Evolutionary conservation across 2,888 invertebrate genomes (phyloP).

Genomic region (Phengaris arion): DNA sequence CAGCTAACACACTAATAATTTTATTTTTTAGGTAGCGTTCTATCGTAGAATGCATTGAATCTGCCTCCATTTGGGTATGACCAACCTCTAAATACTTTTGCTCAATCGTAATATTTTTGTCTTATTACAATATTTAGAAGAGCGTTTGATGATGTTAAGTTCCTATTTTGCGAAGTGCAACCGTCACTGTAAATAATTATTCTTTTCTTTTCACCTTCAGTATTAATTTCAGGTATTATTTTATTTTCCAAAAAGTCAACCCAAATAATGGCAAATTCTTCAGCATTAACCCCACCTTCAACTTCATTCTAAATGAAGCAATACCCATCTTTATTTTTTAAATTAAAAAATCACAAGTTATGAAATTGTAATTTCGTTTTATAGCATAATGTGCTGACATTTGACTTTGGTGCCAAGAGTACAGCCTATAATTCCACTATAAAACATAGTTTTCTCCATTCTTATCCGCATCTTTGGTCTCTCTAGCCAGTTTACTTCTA

Average conservation of each 20-base stretch:
- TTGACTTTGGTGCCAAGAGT: not conserved
- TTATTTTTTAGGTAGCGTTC: not conserved
- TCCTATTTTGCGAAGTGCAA: not conserved
- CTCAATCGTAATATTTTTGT: conserved; percentile 5
- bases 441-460: not conserved
- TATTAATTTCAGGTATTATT: not conserved
- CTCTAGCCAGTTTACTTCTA: no score
- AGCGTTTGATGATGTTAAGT: not conserved
- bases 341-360: conserved; percentile 14
- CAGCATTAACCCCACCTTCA: conserved; percentile 5
- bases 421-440: not conserved
- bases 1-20: conserved; percentile 8
- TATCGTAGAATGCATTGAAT: conserved; percentile 22
- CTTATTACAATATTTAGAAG: not conserved
- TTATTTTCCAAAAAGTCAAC: conserved; percentile 14
- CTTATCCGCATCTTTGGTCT: not conserved
- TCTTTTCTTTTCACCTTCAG: no score
- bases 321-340: no score
- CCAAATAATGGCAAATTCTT: conserved; percentile 17
- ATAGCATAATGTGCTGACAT: not conserved
- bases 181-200: no score
- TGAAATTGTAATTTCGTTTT: conserved; percentile 24
- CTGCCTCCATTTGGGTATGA: conserved; percentile 27
- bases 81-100: conserved; percentile 27
- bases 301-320: conserved; percentile 1